Base-by-base conservation (phyloP, 1,140 invertebrate genomes). In the Heliconius congener region DNA sequence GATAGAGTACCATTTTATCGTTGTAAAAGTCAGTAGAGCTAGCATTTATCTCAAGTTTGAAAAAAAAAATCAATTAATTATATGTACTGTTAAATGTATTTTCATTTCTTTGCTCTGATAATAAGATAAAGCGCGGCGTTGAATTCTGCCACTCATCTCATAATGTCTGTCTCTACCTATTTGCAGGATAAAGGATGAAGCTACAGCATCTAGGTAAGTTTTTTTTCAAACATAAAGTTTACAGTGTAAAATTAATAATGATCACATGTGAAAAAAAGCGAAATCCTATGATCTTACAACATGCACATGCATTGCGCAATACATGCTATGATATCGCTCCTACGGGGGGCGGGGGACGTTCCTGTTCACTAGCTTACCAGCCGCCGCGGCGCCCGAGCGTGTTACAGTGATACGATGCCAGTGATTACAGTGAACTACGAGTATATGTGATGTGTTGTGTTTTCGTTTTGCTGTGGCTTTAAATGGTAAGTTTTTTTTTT, bases 241-340 rank as follows among this genome's bases (percentile, higher is more conserved):
- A 8, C 50, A 5, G 50, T 52, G 18, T 52, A 57, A 57, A n/a
- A 18, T 23, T 23, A n/a, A 57, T 57, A 19, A 3, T 23, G 9
- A 57, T 23, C 19, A 57, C n/a, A 57, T 57, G 55, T 23, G 23
- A 57, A 23, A 57, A 52, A 57, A 57, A 57, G 50, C 55, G 55
- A 57, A 52, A 57, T 23, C n/a, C 19, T 9, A 57, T 19, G 52
- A 57, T 57, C 55, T 57, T 57, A 57, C 27, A 66, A 30, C 60
- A 66, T 66, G 60, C 60, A 70, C 74, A 71, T 76, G 74, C 79
- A 81, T 81, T 81, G 75, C 79, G 81, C 85, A 86, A 83, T 84
- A 83, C 85, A 87, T 89, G 87, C 88, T 90, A 88, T 89, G 86
- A 85, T 80, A 79, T 77, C 78, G 83, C 81, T 82, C 80, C 81